Percentiles rank a stretch among this genome's conserved stretches.
Conservation (phyloP, 2,113 vertebrate species). For the Ploceus nigricollis region DNA sequence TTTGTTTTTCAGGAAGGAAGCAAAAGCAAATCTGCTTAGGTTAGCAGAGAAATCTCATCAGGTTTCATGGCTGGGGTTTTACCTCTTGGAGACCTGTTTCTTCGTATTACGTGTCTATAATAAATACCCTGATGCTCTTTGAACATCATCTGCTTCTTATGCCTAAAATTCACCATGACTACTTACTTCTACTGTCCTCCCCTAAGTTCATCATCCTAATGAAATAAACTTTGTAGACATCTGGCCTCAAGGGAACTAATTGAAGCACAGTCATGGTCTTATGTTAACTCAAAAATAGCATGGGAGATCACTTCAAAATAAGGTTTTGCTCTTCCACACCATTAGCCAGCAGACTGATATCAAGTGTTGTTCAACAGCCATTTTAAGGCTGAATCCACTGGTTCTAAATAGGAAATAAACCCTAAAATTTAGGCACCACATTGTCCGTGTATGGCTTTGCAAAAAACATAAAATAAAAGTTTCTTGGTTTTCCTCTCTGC, state of each 20-base stretch:
- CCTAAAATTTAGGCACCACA: neutral
- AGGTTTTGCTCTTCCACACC: neutral
- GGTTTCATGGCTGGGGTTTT: neutral
- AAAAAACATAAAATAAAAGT: neutral
- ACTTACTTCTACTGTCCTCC: neutral
- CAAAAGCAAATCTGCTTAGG: neutral
- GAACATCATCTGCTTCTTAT: constrained; percentile 17
- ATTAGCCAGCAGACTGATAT: neutral
- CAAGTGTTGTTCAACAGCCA: neutral
- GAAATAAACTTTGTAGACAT: neutral
- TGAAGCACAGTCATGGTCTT: neutral
- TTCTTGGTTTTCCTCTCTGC: neutral
- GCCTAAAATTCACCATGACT: constrained; percentile 4
- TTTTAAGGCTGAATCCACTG: neutral
- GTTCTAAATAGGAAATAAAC: neutral
- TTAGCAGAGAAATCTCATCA: neutral
- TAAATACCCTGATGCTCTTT: neutral
- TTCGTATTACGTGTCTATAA: neutral
- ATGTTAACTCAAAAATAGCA: neutral
- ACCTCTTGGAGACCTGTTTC: neutral
- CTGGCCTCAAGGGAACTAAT: neutral
- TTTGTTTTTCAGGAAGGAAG: neutral
- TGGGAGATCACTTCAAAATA: neutral
- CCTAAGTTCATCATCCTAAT: neutral
- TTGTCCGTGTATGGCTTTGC: neutral